Base-by-base conservation (phyloP, 1,140 invertebrate genomes). In the Bombyx mandarina region DNA sequence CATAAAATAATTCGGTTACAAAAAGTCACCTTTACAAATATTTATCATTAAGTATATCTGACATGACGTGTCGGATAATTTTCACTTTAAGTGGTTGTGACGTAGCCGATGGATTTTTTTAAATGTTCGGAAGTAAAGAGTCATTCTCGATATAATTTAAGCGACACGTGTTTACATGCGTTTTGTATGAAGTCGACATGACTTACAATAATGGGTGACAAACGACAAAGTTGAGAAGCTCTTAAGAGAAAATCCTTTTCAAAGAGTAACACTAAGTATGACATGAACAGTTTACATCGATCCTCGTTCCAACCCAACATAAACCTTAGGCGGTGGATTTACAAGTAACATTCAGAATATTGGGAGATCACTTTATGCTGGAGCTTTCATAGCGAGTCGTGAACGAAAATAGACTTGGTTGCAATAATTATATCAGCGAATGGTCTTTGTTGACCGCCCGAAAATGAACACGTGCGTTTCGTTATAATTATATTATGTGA, bases 351-450 rank as follows among this genome's bases (percentile, higher is more conserved):
- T 46, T 57, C 56, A 47, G 18, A 51, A 22, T 54, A 48, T 44
- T 45, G 52, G 46, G 56, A 53, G 75, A 9, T 72, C 71, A 60
- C 9, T 18, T 54, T 70, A 66, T 44, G 50, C 57, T 76, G 69
- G 70, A 22, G 43, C 52, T 43, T 57, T 50, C 26, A 60, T 58
- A 61, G 64, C 72, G 74, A 75, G 65, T 73, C 67, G 67, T 52
- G 56, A 61, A 71, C 77, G 62, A 65, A 74, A 79, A 79, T 35
- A 77, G 77, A 75, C 75, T 62, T 72, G 63, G 67, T 76, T 73
- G 76, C 73, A 79, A 75, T 79, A 79, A 77, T 77, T 77, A 77
- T 75, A 77, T 77, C 75, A 79, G 71, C 70, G 66, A 67, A 69
- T 59, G 64, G 54, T 66, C 73, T 77, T 75, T 79, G 74, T 79